Evolutionary conservation across 2,888 invertebrate genomes (phyloP).

Genomic region (Standfussiana lucernea): DNA sequence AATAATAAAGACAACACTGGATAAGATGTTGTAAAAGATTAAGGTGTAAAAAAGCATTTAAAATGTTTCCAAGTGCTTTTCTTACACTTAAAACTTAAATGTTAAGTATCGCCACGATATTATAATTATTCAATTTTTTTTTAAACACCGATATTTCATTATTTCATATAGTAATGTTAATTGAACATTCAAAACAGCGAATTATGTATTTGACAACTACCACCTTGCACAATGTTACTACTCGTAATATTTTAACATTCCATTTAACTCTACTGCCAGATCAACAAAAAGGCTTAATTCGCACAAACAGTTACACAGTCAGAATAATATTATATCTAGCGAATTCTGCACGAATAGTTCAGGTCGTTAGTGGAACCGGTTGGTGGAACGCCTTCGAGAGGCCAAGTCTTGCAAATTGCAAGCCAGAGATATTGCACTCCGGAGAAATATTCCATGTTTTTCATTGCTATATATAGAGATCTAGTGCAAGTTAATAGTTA

Average conservation of each 20-base stretch:
- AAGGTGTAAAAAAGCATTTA: no score
- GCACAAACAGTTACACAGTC: constrained; percentile 7
- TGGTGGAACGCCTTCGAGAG: constrained; percentile 22
- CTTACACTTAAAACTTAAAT: no score
- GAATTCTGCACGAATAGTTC: constrained; percentile 45
- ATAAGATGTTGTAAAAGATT: no score
- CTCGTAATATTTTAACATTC: background rate
- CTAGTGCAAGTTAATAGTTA: constrained; percentile 2
- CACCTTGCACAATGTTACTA: background rate
- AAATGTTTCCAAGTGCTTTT: no score
- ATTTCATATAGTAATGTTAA: no score
- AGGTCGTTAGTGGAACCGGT: constrained; percentile 37
- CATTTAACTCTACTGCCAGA: background rate
- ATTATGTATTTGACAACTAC: background rate
- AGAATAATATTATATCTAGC: constrained; percentile 20
- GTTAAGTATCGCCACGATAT: no score
- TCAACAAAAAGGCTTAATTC: constrained; percentile 22
- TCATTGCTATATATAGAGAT: constrained; percentile 12
- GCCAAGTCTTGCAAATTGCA: constrained; percentile 38
- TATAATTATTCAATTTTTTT: no score
- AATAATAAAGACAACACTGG: no score
- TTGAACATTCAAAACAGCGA: background rate
- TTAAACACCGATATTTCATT: no score
- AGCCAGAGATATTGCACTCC: constrained; percentile 17
- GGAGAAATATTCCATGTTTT: constrained; percentile 33